phyloP scores from a whole-genome alignment of 2,888 invertebrate genomes.

The Oscheius sp. region DNA sequence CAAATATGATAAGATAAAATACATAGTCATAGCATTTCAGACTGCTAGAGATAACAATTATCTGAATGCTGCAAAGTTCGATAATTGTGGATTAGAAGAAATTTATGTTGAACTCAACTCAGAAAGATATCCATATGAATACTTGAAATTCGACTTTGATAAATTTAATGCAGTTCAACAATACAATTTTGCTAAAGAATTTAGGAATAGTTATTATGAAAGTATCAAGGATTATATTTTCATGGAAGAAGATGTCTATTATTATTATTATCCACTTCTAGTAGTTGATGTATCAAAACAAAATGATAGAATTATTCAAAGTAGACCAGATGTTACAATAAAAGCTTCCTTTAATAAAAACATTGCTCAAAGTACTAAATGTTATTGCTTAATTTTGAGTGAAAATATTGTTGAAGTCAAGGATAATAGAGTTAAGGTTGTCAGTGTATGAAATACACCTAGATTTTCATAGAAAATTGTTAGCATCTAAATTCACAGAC shows the following conservation, averaged over 20 bases:
- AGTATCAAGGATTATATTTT: slow-evolving; percentile 47
- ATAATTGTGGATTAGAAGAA: no score
- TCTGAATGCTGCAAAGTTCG: no score
- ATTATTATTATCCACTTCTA: slow-evolving; percentile 45
- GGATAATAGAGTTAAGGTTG: slow-evolving; percentile 42
- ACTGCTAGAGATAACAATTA: no score
- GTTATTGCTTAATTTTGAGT: background rate
- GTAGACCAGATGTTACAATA: slow-evolving; percentile 55
- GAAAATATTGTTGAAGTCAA: slow-evolving; percentile 5
- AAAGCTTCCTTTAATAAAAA: slow-evolving; percentile 44
- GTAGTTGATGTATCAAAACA: slow-evolving; percentile 54
- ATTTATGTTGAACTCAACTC: no score
- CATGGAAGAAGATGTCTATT: slow-evolving; percentile 43
- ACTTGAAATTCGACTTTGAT: slow-evolving; percentile 54
- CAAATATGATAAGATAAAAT: no score
- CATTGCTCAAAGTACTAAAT: slow-evolving; percentile 44
- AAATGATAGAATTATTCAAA: slow-evolving; percentile 53
- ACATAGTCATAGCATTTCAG: no score
- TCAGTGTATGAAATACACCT: slow-evolving; percentile 29
- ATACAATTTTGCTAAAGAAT: slow-evolving; percentile 58
- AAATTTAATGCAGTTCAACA: slow-evolving; percentile 53
- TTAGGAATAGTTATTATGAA: slow-evolving; percentile 53
- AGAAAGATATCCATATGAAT: slow-evolving; percentile 57
- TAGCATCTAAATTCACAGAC: no score
- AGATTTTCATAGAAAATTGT: background rate